Evolutionary conservation across 2,113 vertebrate species (phyloP), one percentile per base, ranked within the genome.

Genomic region (Cervus canadensis): DNA sequence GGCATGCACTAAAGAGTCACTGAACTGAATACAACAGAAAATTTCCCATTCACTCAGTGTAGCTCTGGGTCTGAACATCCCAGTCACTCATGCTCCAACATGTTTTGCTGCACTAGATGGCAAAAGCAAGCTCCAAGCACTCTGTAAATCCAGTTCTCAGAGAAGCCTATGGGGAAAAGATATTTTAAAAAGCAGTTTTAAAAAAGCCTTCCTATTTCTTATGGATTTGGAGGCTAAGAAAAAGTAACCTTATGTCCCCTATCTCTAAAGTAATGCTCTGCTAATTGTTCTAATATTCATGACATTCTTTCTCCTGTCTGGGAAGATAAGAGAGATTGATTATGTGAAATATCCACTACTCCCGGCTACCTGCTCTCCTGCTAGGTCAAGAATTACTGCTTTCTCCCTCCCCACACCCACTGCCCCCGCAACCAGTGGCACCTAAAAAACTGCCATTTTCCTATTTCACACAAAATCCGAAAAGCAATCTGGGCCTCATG

Each of bases 11-110:
- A 96, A 94, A 94, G 62, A 81, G 52, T 96, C 91, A 86, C 87
- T 96, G 60, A 95, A 97, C 0, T 89, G 81, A 94, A 96, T 30
- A 76, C 33, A 87, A 97, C 17, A 95, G 56, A 97, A 97, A 88
- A 96, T 12, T 95, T 94, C 89, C 92, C 64, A 59, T 89, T 95
- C 87, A 82, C n/a, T 89, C 59, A 97, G 50, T 28, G 79, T 8
- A 85, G 33, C 54, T 91, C 60, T 81, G 54, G 59, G 28, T 17
- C n/a, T 78, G 6, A 98, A 82, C 23, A 50, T 89, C 74, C 28
- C 28, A 36, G 86, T 90, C n/a, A 87, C 48, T 81, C 67, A 87
- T 45, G 17, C 54, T 89, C 40, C 60, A 48, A 36, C 48, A 57
- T 26, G 28, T 45, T 92, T 67, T 85, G 54, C 57, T 67, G 8